Evolutionary conservation across 2,113 vertebrate species (phyloP).

Genomic region (Sinocyclocheilus anophthalmus): DNA sequence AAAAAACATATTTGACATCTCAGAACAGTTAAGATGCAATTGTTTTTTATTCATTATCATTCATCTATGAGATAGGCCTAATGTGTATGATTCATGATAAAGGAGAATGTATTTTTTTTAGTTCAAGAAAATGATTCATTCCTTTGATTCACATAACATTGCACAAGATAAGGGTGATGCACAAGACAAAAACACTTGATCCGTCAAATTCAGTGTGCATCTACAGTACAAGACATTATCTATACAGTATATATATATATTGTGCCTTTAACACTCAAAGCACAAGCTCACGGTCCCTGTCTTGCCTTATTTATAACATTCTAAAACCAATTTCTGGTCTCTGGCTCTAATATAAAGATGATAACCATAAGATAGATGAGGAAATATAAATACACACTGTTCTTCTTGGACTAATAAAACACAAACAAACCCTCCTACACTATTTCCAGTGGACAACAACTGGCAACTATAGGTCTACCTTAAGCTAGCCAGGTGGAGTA

Average conservation of each 20-base stretch:
- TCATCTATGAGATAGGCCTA: neutral
- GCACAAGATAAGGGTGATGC: neutral
- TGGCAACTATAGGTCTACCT: too few species aligned
- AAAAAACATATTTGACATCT: neutral
- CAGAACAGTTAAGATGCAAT: neutral
- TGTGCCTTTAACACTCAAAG: neutral
- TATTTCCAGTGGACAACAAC: neutral
- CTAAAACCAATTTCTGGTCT: neutral
- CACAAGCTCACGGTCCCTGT: neutral
- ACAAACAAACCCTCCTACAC: neutral
- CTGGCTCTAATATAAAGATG: neutral
- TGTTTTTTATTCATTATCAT: neutral
- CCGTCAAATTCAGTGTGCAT: neutral
- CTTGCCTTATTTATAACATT: neutral
- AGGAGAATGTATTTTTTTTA: neutral
- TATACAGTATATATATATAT: too few species aligned
- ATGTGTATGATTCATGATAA: neutral
- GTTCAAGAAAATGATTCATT: constrained; percentile 5
- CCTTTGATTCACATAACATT: neutral
- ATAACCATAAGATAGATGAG: neutral
- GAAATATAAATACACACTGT: neutral
- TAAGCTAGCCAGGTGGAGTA: constrained; percentile 6
- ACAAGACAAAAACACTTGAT: neutral
- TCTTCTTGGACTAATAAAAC: neutral
- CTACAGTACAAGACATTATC: neutral